Evolutionary conservation across 2,797 vertebrate species (phyloP).

Genomic region (Microctenopoma lineatum): DNA sequence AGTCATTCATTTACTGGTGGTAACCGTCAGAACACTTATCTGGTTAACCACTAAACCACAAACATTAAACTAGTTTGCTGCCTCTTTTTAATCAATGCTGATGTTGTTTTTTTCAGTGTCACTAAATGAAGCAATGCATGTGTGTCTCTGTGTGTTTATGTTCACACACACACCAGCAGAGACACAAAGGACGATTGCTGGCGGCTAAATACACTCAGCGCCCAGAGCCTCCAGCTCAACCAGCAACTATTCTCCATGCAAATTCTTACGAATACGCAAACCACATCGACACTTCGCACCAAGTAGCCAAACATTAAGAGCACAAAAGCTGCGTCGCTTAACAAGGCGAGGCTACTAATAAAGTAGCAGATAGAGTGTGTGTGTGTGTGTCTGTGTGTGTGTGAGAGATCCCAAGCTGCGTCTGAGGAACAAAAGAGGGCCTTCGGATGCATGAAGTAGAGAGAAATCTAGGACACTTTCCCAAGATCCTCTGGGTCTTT

Average conservation of each 20-base stretch:
- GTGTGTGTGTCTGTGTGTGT: conserved; percentile 20
- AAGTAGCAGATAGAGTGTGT: conserved; percentile 17
- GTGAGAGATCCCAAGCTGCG: conserved; percentile 42
- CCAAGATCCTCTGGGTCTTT: conserved; percentile 65
- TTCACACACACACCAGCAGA: not conserved
- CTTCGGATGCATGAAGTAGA: conserved; percentile 41
- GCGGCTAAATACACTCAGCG: not conserved
- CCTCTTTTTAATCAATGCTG: conserved; percentile 1
- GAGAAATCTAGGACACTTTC: conserved; percentile 77
- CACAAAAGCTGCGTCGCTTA: conserved; percentile 24
- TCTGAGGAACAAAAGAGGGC: conserved; percentile 62
- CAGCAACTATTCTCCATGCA: conserved; percentile 33
- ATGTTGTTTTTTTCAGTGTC: not conserved
- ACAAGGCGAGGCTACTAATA: conserved; percentile 35
- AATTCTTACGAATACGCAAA: conserved; percentile 25
- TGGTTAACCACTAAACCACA: conserved; percentile 10
- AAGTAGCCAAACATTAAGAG: conserved; percentile 17
- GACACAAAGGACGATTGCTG: not conserved
- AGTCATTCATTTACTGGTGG: conserved; percentile 24
- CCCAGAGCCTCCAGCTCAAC: conserved; percentile 24
- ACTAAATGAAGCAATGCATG: not conserved
- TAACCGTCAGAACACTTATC: not conserved
- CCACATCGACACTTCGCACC: conserved; percentile 1
- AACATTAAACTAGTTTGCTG: not conserved
- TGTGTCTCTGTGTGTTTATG: not conserved